phyloP scores from a whole-genome alignment of 2,888 invertebrate species.

The Epinotia demarniana region DNA sequence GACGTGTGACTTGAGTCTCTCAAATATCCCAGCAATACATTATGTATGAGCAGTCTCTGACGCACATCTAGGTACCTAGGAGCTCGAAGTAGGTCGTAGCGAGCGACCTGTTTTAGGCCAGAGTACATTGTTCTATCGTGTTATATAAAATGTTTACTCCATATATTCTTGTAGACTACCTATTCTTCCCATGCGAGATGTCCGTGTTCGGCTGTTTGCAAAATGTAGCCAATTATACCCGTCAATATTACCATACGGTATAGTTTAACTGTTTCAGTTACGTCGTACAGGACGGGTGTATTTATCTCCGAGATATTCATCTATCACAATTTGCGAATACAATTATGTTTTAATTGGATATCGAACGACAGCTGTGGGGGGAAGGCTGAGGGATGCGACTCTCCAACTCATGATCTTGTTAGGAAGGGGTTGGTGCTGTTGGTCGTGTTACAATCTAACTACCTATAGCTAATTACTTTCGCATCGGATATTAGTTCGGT shows the following conservation, averaged over 20 bases:
- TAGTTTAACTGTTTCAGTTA: not conserved
- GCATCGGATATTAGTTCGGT: too few species aligned
- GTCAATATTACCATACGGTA: too few species aligned
- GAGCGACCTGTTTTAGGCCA: conserved; percentile 14
- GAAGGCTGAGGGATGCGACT: not conserved
- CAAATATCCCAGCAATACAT: not conserved
- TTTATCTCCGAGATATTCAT: not conserved
- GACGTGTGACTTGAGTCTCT: conserved; percentile 1
- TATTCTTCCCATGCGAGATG: too few species aligned
- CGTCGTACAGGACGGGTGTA: not conserved
- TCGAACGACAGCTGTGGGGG: not conserved
- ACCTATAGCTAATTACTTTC: too few species aligned
- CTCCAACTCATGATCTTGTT: not conserved
- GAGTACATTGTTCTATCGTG: conserved; percentile 2
- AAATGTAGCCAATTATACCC: not conserved
- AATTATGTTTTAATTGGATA: not conserved
- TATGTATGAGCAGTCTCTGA: conserved; percentile 11
- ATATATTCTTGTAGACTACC: not conserved
- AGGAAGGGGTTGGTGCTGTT: not conserved
- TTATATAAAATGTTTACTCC: not conserved
- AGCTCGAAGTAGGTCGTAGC: conserved; percentile 4
- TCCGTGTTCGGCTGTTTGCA: not conserved
- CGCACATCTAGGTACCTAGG: not conserved
- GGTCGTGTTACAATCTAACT: not conserved
- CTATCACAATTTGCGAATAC: not conserved